Evolutionary conservation across 2,797 vertebrate species (phyloP).

Genomic region (Trematomus bernacchii): DNA sequence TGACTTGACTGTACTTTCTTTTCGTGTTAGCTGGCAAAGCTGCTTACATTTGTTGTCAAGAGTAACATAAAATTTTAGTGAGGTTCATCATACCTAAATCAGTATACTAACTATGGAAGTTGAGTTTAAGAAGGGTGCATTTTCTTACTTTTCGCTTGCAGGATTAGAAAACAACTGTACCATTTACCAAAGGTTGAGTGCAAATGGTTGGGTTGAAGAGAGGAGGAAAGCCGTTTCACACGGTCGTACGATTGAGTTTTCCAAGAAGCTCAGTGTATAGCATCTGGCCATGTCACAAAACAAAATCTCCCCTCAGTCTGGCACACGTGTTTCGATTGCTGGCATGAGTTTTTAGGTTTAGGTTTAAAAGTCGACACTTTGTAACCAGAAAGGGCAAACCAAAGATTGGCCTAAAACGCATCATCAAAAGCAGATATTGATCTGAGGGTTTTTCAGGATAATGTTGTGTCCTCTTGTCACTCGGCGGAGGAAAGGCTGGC

Average conservation of each 20-base stretch:
- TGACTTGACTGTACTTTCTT: slow-evolving; percentile 84
- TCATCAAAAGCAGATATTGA: slow-evolving; percentile 83
- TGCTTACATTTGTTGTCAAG: slow-evolving; percentile 85
- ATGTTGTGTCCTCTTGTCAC: slow-evolving; percentile 64
- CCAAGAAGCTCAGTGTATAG: slow-evolving; percentile 73
- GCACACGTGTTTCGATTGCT: slow-evolving; percentile 68
- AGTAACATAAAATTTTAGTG: slow-evolving; percentile 83
- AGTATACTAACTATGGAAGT: slow-evolving; percentile 79
- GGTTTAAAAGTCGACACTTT: slow-evolving; percentile 78
- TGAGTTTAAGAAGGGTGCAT: slow-evolving; percentile 88
- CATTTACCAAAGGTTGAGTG: slow-evolving; percentile 95
- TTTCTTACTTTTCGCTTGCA: slow-evolving; percentile 85
- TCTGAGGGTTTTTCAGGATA: slow-evolving; percentile 76
- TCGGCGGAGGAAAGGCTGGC: slow-evolving; percentile 57
- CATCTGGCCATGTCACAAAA: slow-evolving; percentile 75
- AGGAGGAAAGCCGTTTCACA: slow-evolving; percentile 83
- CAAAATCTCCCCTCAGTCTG: slow-evolving; percentile 75
- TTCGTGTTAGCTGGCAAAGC: slow-evolving; percentile 84
- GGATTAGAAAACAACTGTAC: slow-evolving; percentile 81
- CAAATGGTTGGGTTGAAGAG: slow-evolving; percentile 77
- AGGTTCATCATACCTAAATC: slow-evolving; percentile 82
- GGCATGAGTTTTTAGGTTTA: slow-evolving; percentile 78
- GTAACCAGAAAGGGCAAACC: slow-evolving; percentile 90
- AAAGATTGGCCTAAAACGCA: slow-evolving; percentile 95
- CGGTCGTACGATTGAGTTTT: slow-evolving; percentile 85